Percentiles rank a stretch among this genome's conserved stretches.
phyloP scores from a whole-genome alignment of 1,140 invertebrate species.

The Euura saliciscinereae region DNA sequence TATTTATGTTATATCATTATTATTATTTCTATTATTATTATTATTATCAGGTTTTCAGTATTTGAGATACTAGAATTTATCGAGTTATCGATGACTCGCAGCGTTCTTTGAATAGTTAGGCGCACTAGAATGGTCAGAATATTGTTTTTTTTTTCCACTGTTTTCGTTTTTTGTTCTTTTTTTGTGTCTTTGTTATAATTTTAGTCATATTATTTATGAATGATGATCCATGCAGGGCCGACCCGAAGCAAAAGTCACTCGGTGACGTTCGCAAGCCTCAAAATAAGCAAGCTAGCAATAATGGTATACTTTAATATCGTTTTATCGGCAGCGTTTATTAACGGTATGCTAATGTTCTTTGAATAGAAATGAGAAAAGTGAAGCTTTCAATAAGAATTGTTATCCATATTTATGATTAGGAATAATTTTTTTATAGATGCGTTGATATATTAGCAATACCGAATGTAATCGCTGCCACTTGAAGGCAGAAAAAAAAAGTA shows the following conservation, averaged over 20 bases:
- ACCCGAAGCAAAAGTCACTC: slow-evolving; percentile 44
- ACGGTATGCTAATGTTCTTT: background rate
- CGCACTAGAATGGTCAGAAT: background rate
- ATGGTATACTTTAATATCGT: background rate
- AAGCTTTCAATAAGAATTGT: slow-evolving; percentile 15
- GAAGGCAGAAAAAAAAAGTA: slow-evolving; percentile 35
- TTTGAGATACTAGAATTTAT: too few species aligned
- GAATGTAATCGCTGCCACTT: slow-evolving; percentile 31
- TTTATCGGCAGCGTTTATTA: slow-evolving; percentile 4
- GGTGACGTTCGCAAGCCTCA: background rate
- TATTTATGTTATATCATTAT: background rate
- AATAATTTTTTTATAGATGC: slow-evolving; percentile 2
- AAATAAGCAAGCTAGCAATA: slow-evolving; percentile 7
- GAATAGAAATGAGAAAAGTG: background rate
- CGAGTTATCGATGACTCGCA: too few species aligned
- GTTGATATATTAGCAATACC: background rate
- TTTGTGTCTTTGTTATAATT: background rate
- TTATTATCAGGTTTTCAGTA: too few species aligned
- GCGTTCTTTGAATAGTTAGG: background rate
- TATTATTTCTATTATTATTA: background rate
- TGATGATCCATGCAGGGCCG: slow-evolving; percentile 58
- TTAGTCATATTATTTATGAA: slow-evolving; percentile 10
- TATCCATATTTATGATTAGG: slow-evolving; percentile 20
- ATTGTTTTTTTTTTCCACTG: background rate
- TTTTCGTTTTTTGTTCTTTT: too few species aligned